Evolutionary conservation across 2,888 invertebrate species (phyloP), one percentile per base, ranked within the genome.

Genomic region (Amorpha juglandis): DNA sequence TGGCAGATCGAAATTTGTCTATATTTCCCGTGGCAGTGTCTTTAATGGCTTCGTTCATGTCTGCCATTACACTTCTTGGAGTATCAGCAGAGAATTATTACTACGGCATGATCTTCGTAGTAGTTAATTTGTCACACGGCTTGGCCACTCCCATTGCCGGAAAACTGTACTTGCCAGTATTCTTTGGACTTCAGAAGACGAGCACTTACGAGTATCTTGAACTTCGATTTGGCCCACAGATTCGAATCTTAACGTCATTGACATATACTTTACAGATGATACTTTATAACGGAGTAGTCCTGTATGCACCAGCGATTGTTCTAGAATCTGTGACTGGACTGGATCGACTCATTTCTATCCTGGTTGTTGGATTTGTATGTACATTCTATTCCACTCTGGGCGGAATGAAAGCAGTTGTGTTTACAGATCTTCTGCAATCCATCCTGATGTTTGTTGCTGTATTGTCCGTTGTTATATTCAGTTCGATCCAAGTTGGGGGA

Each of bases 191-290:
- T 8, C 96, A 97, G 84, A 95, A 95, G 69, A 96, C 97, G 16
- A 98, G 98, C 84, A 97, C 97, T 65, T 98, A 98, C 83, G 97
- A 98, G 96, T 99, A 99, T 86, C 93, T 99, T 79, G 98, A 98
- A 85, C 92, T 95, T 77, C 94, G 99, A 71, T 99, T 99, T 84
- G 97, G 98, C 2, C 94, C 95, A 71, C 90, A 91, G 4, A 95
- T 98, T 35, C 94, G 98, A 76, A 88, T 97, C 70, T 88, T 96
- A 21, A 98, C 98, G 0, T 98, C 98, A 2, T 79, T 98, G 63
- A 96, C 97, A 0, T 99, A 98, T 82, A 96, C 97, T 65, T 78
- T 98, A 52, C 99, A 99, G 92, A 97, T 98, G 96, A 95, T 98
- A 74, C 91, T 98, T 21, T 98, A 98, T 77, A 97, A 97, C 94